Evolutionary conservation across 2,113 vertebrate species (phyloP).

Genomic region (Microcebus jonahi): DNA sequence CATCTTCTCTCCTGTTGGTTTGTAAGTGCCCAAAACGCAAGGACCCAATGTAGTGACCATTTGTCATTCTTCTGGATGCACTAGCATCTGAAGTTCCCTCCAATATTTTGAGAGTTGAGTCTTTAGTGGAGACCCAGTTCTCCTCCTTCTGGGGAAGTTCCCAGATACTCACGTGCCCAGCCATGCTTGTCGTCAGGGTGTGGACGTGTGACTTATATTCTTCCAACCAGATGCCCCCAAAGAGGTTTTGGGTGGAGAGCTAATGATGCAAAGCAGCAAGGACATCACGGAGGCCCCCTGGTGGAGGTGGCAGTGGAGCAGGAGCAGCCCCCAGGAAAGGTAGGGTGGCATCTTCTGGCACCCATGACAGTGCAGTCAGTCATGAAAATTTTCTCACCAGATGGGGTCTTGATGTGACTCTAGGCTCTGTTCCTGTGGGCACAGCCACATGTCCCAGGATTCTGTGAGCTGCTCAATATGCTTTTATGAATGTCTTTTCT

Average conservation of each 20-base stretch:
- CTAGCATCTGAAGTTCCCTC: neutral
- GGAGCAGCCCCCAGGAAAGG: neutral
- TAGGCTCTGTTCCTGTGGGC: neutral
- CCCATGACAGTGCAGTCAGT: neutral
- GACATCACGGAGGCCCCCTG: neutral
- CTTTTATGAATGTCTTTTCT: neutral
- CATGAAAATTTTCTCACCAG: neutral
- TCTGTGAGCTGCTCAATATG: neutral
- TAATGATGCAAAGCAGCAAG: neutral
- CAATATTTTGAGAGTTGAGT: neutral
- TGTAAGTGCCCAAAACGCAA: neutral
- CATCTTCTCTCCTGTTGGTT: neutral
- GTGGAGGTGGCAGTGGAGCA: neutral
- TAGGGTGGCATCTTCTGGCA: neutral
- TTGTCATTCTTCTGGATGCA: neutral
- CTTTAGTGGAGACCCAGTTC: neutral
- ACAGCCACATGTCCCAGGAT: neutral
- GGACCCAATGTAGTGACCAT: neutral
- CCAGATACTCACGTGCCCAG: neutral
- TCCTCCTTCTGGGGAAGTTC: neutral
- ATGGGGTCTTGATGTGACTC: neutral
- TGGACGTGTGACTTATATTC: neutral
- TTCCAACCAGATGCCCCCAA: neutral
- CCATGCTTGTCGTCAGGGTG: neutral
- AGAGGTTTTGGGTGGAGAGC: neutral